Base-by-base conservation (phyloP, 1,140 invertebrate genomes). In the Dysdera silvatica region DNA sequence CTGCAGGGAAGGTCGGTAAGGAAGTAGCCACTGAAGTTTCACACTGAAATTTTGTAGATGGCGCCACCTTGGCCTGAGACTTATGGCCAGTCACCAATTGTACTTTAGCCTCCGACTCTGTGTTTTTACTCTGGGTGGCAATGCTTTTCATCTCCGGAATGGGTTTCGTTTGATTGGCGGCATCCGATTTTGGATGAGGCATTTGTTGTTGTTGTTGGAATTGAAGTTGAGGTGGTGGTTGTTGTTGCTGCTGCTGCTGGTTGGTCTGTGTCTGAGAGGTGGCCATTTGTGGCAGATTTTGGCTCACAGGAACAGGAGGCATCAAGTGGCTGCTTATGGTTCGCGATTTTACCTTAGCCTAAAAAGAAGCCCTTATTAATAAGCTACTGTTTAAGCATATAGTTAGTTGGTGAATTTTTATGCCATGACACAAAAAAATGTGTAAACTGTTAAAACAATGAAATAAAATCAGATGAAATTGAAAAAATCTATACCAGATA, bases 161-260 rank as follows among this genome's bases (percentile, higher is more conserved):
- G 53, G 78, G 76, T 72, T 82, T 82, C 43, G 10, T 23, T 51
- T 24, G 61, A 74, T 85, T 86, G 16, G 83, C 82, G n/a, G 84
- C 84, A 75, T 85, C 85, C 40, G 84, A 81, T 75, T 85, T 85
- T 66, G 76, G 75, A 74, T 45, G 45, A n/a, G 10, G 18, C 4
- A n/a, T 20, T 16, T 52, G 58, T 5, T 28, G 23, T 5, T 23
- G 58, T 3, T n/a, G 20, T 23, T 41, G 61, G 43, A 10, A 29
- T n/a, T 31, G 61, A 48, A 7, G 24, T 3, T 48, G 43, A 16
- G 41, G 29, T 14, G 10, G 28, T 23, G n/a, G 16, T 16, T 16
- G 28, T 14, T 49, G 43, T 4, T 20, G 63, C n/a, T 51, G 33
- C 4, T 23, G 37, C 45, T 63, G 52, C 45, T 63, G 52, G 26